These are phyloP conservation scores for Podarcis lilfordi DNA, from an alignment of 2,797 vertebrate genomes.

Conservation along the genomic window DNA sequence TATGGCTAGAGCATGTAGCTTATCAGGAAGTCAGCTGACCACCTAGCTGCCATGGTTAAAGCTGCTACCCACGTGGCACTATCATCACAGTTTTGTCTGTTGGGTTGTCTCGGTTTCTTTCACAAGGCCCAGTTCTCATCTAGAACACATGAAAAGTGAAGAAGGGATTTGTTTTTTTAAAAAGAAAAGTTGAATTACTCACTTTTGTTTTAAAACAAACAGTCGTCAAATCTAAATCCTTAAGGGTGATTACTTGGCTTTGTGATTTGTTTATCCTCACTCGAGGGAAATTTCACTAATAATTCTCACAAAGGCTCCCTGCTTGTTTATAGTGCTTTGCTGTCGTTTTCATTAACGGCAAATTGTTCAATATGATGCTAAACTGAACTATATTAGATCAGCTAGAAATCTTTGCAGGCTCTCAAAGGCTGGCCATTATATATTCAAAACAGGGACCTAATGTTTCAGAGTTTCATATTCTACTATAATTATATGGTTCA, in stretches of 20 bases:
- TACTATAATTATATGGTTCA: conserved; percentile 99
- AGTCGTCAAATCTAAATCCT: conserved; percentile 23
- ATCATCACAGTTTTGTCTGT: too few relatives aligned
- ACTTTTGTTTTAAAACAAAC: not conserved
- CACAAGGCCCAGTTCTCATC: not conserved
- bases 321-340: conserved; percentile 69
- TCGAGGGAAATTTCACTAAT: conserved; percentile 55
- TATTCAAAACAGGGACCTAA: conserved; percentile 94
- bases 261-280: conserved; percentile 56
- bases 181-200: not conserved
- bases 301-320: conserved; percentile 50
- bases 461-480: conserved; percentile 96
- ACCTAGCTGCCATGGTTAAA: too few relatives aligned
- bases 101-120: too few relatives aligned
- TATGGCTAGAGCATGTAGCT: too few relatives aligned
- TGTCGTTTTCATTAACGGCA: conserved; percentile 77
- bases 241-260: conserved; percentile 54
- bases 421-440: conserved; percentile 86
- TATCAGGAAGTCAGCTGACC: too few relatives aligned
- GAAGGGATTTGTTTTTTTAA: not conserved
- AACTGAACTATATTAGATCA: conserved; percentile 79
- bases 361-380: conserved; percentile 77
- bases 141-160: not conserved
- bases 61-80: too few relatives aligned
- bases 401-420: conserved; percentile 76